Conservation (phyloP, 1,140 invertebrate species). For the Gryon sp. region DNA sequence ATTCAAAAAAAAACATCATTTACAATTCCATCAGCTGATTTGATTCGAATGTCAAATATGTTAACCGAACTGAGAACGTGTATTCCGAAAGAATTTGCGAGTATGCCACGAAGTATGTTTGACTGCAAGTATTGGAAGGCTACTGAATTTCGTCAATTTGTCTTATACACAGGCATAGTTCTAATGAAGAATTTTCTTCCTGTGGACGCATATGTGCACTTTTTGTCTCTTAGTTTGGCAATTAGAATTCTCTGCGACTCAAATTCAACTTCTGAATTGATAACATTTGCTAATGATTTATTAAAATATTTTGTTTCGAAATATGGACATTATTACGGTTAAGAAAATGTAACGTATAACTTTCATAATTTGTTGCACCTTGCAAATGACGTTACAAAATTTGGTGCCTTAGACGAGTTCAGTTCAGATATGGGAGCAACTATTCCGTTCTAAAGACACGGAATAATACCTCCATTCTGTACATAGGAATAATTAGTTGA, state of each 20-base stretch:
- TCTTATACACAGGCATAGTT: not conserved
- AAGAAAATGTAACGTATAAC: slow-evolving; percentile 64
- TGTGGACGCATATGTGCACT: not conserved
- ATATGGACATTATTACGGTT: slow-evolving; percentile 55
- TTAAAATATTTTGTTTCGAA: not conserved
- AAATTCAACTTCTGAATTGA: not conserved
- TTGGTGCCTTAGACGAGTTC: slow-evolving; percentile 59
- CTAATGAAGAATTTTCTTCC: not conserved
- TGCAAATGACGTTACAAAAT: slow-evolving; percentile 70
- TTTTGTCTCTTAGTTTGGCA: not conserved
- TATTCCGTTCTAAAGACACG: too few species aligned
- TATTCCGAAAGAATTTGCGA: too few species aligned
- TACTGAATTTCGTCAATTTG: not conserved
- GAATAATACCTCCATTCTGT: too few species aligned
- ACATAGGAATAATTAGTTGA: too few species aligned
- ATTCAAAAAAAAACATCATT: too few species aligned
- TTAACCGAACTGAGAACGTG: too few species aligned
- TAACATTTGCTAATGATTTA: not conserved
- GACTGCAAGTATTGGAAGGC: not conserved
- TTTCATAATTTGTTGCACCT: slow-evolving; percentile 72
- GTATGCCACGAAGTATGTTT: not conserved
- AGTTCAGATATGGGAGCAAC: too few species aligned
- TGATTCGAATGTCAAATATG: too few species aligned
- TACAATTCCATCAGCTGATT: too few species aligned
- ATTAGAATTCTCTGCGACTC: not conserved